Base-by-base conservation (phyloP, 2,113 vertebrate species). In the Tragulus kanchil region DNA sequence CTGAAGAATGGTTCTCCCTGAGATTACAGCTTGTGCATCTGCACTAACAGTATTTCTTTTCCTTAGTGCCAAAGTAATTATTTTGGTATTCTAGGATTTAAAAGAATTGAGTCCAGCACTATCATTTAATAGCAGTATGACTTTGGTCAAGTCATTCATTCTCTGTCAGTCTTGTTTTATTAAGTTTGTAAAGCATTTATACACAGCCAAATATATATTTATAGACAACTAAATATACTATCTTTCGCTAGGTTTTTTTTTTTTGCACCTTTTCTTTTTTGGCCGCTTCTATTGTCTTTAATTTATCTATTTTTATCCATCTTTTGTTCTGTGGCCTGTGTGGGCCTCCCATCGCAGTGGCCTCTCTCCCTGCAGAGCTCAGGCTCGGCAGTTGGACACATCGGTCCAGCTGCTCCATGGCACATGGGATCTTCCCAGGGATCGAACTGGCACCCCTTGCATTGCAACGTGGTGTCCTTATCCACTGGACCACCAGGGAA, bases 151-250 rank as follows among this genome's bases (percentile, higher is more conserved):
- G 36, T 62, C 62, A 90, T 42, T 96, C 79, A 95, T 86, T 50
- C 42, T 54, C 15, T 62, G 77, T 85, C 31, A 64, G 42, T 25
- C 36, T 61, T 89, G 71, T 94, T 89, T 94, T 84, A 96, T 77
- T 82, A 73, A 48, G 52, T 77, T 62, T 85, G 54, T 48, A 9
- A 93, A 96, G 89, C 94, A 93, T 81, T 96, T 94, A 87, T 73
- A 73, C 90, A 79, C 21, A 42, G 45, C 45, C 54, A 83, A 93
- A n/a, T n/a, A n/a, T n/a, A n/a, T n/a, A n/a, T n/a, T n/a, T n/a
- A n/a, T n/a, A 88, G 84, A 21, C 45, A 75, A 90, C 11, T 90
- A 82, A 97, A 89, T 52, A 62, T 26, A 71, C 9, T 82, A 45
- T n/a, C 54, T 93, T 96, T 88, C 58, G 88, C 58, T 62, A n/a